Evolutionary conservation across 2,888 invertebrate species (phyloP).

Genomic region (Pogonocherus hispidulus): DNA sequence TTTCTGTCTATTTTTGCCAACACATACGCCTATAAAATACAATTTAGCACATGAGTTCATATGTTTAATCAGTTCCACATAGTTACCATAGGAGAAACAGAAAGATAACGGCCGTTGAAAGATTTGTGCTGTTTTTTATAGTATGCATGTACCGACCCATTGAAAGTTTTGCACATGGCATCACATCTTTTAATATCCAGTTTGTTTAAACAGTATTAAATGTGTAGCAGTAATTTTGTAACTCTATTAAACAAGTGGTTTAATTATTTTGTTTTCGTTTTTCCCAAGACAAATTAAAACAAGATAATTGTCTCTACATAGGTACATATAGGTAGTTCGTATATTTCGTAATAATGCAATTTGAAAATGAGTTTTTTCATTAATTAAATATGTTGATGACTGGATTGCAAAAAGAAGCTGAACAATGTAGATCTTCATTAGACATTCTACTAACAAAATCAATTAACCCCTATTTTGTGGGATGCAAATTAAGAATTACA

Average conservation of each 20-base stretch:
- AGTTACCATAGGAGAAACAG: neutral
- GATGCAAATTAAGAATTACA: too few relatives aligned
- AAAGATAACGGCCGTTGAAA: slow-evolving; percentile 4
- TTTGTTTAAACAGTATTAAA: neutral
- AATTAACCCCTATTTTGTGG: too few relatives aligned
- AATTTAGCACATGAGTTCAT: neutral
- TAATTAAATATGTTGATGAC: too few relatives aligned
- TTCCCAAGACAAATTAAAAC: too few relatives aligned
- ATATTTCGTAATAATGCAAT: too few relatives aligned
- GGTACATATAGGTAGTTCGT: too few relatives aligned
- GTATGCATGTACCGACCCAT: neutral
- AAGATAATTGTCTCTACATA: too few relatives aligned
- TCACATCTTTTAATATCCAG: neutral
- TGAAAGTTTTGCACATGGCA: slow-evolving; percentile 16
- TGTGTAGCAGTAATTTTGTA: neutral
- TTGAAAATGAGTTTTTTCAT: too few relatives aligned
- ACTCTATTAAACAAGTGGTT: neutral
- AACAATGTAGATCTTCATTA: too few relatives aligned
- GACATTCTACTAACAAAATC: too few relatives aligned
- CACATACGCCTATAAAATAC: neutral
- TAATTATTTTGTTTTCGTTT: too few relatives aligned
- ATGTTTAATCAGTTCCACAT: neutral
- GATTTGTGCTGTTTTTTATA: neutral
- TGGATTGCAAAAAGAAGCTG: too few relatives aligned
- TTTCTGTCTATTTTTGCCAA: slow-evolving; percentile 1